These are phyloP conservation scores for Microplitis manilae DNA, from an alignment of 2,888 invertebrate species.

Conservation along the genomic window DNA sequence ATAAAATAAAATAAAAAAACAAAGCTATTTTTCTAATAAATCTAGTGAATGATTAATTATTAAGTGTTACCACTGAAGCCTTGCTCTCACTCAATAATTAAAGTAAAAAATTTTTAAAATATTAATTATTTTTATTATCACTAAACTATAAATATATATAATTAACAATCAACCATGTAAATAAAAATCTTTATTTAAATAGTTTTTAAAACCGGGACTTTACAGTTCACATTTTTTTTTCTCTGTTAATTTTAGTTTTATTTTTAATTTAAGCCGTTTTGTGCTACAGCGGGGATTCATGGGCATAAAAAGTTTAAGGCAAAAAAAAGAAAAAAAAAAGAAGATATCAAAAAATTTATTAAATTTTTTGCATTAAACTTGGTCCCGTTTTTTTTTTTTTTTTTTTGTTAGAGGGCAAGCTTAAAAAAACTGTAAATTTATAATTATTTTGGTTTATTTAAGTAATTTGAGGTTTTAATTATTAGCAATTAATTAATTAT, in stretches of 20 bases:
- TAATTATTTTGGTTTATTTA: conserved; percentile 16
- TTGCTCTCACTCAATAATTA: conserved; percentile 67
- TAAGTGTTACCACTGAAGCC: conserved; percentile 70
- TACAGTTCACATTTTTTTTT: neutral
- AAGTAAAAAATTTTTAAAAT: conserved; percentile 46
- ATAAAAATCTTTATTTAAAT: neutral
- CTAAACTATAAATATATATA: neutral
- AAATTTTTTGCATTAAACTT: too few species aligned
- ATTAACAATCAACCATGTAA: conserved; percentile 9
- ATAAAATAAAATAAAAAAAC: neutral
- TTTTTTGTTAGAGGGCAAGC: conserved; percentile 22
- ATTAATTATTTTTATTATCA: conserved; percentile 7
- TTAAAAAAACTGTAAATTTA: conserved; percentile 25
- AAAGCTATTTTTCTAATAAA: conserved; percentile 64
- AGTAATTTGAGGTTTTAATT: conserved; percentile 10
- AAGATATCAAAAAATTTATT: conserved; percentile 21
- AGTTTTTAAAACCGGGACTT: conserved; percentile 9
- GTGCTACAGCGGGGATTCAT: conserved; percentile 70
- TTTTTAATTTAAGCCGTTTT: conserved; percentile 53
- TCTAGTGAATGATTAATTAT: conserved; percentile 67
- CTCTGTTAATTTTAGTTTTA: conserved; percentile 31
- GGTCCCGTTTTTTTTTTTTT: neutral
- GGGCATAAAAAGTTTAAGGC: conserved; percentile 62
- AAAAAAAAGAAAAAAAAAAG: conserved; percentile 23
- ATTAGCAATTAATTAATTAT: neutral